phyloP scores from a whole-genome alignment of 2,797 vertebrate genomes.

The Chrosomus eos region DNA sequence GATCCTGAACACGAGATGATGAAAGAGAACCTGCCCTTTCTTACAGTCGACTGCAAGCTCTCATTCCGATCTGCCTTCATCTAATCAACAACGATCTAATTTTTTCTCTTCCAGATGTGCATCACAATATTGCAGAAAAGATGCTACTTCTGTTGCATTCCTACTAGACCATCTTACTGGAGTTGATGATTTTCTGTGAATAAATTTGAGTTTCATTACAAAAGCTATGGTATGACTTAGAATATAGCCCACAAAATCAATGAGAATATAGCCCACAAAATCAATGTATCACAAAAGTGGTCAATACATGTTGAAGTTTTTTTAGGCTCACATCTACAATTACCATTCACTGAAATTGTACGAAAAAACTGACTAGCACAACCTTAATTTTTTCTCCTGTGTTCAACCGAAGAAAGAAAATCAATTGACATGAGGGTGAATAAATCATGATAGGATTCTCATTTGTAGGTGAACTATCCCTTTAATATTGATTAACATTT shows the following conservation, averaged over 20 bases:
- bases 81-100: too few relatives aligned
- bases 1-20: too few relatives aligned
- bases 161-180: neutral
- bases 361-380: neutral
- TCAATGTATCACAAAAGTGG: neutral
- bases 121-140: neutral
- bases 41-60: neutral
- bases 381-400: neutral
- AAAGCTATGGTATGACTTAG: neutral
- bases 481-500: constrained; percentile 9
- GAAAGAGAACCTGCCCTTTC: neutral
- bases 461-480: neutral
- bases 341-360: neutral
- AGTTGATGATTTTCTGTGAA: neutral
- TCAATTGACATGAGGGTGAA: neutral
- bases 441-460: neutral
- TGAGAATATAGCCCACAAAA: too few relatives aligned
- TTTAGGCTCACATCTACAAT: neutral
- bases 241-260: neutral
- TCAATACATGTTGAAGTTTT: neutral
- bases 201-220: neutral
- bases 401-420: neutral
- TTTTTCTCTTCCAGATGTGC: neutral
- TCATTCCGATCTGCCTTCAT: neutral
- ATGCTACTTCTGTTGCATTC: neutral